Evolutionary conservation across 1,140 invertebrate genomes (phyloP).

Genomic region (Neodiprion pinetum): DNA sequence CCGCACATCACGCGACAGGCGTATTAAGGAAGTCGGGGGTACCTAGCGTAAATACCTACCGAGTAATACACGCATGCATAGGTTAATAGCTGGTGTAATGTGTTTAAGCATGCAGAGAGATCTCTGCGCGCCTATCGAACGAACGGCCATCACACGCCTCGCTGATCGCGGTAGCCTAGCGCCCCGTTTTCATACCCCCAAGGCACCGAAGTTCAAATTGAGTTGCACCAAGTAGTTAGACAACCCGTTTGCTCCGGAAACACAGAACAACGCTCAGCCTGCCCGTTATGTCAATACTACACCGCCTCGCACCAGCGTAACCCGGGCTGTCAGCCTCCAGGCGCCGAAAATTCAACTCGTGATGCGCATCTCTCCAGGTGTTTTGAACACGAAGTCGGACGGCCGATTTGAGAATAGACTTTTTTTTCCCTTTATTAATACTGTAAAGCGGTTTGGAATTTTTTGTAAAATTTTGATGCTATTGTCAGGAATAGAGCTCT

Average conservation of each 20-base stretch:
- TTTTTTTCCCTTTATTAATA: no score
- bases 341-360: neutral
- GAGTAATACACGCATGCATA: no score
- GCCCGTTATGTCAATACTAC: neutral
- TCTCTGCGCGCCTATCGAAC: neutral
- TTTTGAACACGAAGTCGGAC: no score
- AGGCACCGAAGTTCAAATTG: neutral
- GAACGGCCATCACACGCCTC: neutral
- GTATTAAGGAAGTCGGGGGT: no score
- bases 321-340: neutral
- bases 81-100: neutral
- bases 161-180: neutral
- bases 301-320: neutral
- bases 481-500: no score
- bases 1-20: no score
- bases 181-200: neutral
- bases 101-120: neutral
- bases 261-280: neutral
- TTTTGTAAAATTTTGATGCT: no score
- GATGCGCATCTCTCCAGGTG: no score
- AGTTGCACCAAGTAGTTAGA: neutral
- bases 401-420: no score
- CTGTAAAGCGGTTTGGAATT: no score
- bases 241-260: neutral
- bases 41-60: no score